phyloP scores from a whole-genome alignment of 2,797 vertebrate genomes.

The Xiphophorus birchmanni region DNA sequence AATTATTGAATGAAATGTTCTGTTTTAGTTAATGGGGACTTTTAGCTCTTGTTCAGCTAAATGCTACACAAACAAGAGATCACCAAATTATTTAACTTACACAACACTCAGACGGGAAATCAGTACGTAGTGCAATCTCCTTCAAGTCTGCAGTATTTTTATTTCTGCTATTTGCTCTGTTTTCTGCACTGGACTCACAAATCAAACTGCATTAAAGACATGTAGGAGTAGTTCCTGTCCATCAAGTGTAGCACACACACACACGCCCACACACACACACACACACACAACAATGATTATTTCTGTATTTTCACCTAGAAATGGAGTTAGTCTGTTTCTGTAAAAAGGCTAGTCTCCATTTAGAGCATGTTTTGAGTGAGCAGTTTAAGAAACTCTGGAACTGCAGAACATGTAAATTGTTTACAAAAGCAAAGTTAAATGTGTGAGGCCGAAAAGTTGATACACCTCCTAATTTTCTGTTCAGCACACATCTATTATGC shows the following conservation, averaged over 20 bases:
- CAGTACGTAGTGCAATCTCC: background rate
- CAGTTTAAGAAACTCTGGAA: background rate
- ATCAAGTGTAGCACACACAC: too few relatives aligned
- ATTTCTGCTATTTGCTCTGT: too few relatives aligned
- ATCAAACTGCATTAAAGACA: background rate
- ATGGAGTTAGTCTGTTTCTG: background rate
- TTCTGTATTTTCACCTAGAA: background rate
- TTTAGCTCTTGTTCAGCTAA: background rate
- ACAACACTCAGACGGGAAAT: background rate
- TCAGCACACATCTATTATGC: background rate
- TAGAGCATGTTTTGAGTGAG: background rate
- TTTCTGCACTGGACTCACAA: background rate
- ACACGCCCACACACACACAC: too few relatives aligned
- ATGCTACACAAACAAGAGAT: background rate
- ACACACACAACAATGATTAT: background rate
- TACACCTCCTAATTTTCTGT: background rate
- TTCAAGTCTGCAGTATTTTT: background rate
- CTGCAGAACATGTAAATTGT: slow-evolving; percentile 3
- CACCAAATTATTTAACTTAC: background rate
- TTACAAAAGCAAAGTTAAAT: slow-evolving; percentile 7
- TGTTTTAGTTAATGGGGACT: too few relatives aligned
- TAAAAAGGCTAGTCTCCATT: background rate
- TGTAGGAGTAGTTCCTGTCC: background rate
- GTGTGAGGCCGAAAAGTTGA: background rate
- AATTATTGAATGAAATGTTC: background rate